These are phyloP conservation scores for Cataglyphis hispanica DNA, from an alignment of 1,140 invertebrate species.

Conservation along the genomic window DNA sequence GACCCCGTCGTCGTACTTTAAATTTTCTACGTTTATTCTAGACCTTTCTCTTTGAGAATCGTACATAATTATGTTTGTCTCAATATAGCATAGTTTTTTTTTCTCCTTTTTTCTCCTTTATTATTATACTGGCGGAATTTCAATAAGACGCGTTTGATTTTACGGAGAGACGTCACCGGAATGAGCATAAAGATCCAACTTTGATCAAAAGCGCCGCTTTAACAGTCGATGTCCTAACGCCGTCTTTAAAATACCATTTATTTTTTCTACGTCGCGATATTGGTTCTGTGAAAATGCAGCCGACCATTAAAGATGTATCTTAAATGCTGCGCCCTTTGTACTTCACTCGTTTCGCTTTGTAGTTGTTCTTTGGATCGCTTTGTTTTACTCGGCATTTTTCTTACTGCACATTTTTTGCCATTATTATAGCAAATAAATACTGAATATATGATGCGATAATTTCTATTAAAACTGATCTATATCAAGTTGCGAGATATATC, in stretches of 20 bases:
- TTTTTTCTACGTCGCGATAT: constrained; percentile 20
- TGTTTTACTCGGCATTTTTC: constrained; percentile 44
- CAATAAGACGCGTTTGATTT: constrained; percentile 33
- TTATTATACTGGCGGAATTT: neutral
- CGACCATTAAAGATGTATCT: constrained; percentile 24
- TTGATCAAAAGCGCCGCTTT: constrained; percentile 45
- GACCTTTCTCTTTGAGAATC: constrained; percentile 16
- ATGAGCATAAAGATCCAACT: neutral
- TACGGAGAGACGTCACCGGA: neutral
- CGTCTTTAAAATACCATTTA: constrained; percentile 24
- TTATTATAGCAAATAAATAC: constrained; percentile 13
- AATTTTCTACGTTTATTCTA: constrained; percentile 38
- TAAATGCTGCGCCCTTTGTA: constrained; percentile 22
- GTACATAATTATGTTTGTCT: constrained; percentile 45
- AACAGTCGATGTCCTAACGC: constrained; percentile 21
- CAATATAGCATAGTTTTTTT: neutral
- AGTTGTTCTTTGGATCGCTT: neutral
- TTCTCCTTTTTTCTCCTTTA: neutral
- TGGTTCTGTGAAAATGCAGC: constrained; percentile 31
- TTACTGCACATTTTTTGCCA: constrained; percentile 15
- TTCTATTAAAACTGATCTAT: constrained; percentile 29
- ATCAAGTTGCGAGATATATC: neutral
- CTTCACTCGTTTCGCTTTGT: constrained; percentile 2
- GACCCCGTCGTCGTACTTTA: neutral
- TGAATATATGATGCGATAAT: constrained; percentile 15